Percentiles rank a stretch among this genome's conserved stretches.
phyloP scores from a whole-genome alignment of 2,888 invertebrate genomes.

The Noctua comes region DNA sequence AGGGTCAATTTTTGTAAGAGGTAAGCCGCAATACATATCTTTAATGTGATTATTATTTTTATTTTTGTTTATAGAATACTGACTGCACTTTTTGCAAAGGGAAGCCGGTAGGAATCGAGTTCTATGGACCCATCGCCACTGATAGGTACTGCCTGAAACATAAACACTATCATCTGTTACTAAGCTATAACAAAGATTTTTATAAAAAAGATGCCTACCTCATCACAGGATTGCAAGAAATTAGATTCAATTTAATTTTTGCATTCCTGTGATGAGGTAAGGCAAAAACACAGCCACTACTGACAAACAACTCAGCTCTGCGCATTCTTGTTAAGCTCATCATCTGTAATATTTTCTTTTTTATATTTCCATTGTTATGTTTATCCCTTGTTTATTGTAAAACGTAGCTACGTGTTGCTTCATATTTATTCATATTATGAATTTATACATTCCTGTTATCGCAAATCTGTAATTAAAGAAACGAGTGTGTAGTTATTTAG shows the following conservation, averaged over 20 bases:
- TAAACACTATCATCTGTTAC: no score
- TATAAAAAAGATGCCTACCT: not conserved
- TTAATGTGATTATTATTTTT: no score
- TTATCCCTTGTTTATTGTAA: slow-evolving; percentile 49
- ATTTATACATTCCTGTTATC: slow-evolving; percentile 5
- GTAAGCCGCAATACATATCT: no score
- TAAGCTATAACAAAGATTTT: not conserved
- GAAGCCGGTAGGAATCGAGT: no score
- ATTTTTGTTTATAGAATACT: no score
- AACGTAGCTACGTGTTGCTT: slow-evolving; percentile 46
- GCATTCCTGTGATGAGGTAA: no score
- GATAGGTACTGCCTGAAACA: no score
- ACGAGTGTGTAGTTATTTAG: not conserved
- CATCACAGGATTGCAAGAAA: slow-evolving; percentile 1
- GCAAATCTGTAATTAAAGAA: not conserved
- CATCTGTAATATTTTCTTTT: slow-evolving; percentile 33
- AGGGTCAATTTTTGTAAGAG: no score
- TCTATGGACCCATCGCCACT: no score
- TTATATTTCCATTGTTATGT: slow-evolving; percentile 32
- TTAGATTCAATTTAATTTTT: not conserved
- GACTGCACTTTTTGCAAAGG: no score
- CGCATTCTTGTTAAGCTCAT: slow-evolving; percentile 34
- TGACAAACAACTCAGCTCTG: slow-evolving; percentile 14
- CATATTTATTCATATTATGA: slow-evolving; percentile 23
- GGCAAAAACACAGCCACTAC: not conserved